A percentile compares a stretch with the other conserved stretches of the same genome.
These are phyloP conservation scores for Crepidodera aurea DNA, from an alignment of 2,888 invertebrate species.

Conservation along the genomic window DNA sequence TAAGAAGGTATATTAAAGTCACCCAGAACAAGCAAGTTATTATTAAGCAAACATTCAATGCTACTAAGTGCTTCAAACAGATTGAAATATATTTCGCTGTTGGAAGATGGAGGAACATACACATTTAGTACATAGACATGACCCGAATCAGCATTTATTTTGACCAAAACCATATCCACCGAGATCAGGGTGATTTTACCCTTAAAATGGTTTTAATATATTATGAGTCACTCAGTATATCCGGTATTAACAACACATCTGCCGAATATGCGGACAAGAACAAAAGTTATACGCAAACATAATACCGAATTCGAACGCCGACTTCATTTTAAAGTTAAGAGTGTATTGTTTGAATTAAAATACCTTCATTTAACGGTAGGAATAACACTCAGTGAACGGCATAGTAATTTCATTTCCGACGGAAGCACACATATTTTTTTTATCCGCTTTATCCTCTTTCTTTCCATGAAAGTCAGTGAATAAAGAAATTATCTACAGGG, in stretches of 20 bases:
- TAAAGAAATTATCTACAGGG: neutral
- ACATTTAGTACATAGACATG: too few relatives aligned
- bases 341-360: conserved; percentile 35
- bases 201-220: too few relatives aligned
- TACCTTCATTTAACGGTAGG: conserved; percentile 29
- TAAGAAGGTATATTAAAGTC: too few relatives aligned
- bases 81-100: too few relatives aligned
- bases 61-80: too few relatives aligned
- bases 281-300: conserved; percentile 25
- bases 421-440: conserved; percentile 51
- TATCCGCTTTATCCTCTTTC: conserved; percentile 12
- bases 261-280: neutral
- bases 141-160: too few relatives aligned
- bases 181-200: too few relatives aligned
- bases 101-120: too few relatives aligned
- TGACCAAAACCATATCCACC: too few relatives aligned
- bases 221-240: neutral
- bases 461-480: neutral
- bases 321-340: conserved; percentile 24
- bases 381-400: conserved; percentile 25
- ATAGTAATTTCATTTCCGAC: conserved; percentile 47
- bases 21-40: too few relatives aligned
- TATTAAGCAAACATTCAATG: too few relatives aligned
- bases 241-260: neutral
- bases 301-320: conserved; percentile 7